A percentile compares a stretch with the other conserved stretches of the same genome.
Conservation (phyloP, 2,113 vertebrate genomes). For the Accipiter virgatus region DNA sequence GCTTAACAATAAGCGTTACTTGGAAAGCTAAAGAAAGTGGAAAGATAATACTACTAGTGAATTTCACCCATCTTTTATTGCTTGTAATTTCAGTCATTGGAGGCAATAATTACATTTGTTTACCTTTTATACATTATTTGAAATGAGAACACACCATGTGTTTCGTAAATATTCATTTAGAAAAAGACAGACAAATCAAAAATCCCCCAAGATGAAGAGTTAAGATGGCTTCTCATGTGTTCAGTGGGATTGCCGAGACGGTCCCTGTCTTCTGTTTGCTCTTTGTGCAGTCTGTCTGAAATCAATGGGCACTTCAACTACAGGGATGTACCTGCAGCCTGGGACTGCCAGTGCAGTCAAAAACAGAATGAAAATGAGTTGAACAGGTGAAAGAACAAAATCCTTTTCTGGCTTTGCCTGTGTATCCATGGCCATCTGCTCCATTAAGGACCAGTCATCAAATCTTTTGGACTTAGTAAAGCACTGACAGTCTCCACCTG, state of each 20-base stretch:
- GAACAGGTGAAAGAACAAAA: constrained; percentile 16
- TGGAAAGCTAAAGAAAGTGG: background rate
- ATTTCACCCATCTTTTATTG: background rate
- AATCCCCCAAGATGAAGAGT: background rate
- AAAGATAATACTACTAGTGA: background rate
- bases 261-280: background rate
- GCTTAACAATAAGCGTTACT: background rate
- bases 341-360: background rate
- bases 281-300: background rate
- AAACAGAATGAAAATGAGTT: background rate
- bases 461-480: background rate
- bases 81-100: background rate
- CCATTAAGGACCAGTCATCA: background rate
- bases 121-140: background rate
- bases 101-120: background rate
- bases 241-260: background rate
- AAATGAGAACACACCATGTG: background rate
- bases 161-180: background rate
- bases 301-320: background rate
- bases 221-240: background rate
- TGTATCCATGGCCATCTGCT: constrained; percentile 5
- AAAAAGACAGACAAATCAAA: background rate
- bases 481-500: background rate
- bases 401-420: background rate
- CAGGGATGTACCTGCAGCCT: background rate